Evolutionary conservation across 2,888 invertebrate species (phyloP).

Genomic region (Meiosimyza platycephala): DNA sequence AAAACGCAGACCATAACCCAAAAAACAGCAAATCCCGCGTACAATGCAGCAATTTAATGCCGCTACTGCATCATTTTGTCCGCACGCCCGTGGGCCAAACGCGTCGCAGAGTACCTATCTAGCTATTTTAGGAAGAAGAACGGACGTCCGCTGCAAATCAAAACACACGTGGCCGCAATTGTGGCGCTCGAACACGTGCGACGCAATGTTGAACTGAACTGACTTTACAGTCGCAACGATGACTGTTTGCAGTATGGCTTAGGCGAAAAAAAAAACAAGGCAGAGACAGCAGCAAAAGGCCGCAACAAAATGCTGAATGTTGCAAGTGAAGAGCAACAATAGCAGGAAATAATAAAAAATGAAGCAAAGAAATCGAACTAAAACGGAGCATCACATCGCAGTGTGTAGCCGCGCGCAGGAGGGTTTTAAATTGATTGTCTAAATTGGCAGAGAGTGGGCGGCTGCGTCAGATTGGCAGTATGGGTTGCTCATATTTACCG

Average conservation of each 20-base stretch:
- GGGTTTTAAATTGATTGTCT: constrained; percentile 59
- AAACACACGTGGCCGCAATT: constrained; percentile 68
- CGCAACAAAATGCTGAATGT: constrained; percentile 37
- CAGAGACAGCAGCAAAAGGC: constrained; percentile 14
- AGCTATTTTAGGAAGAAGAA: constrained; percentile 34
- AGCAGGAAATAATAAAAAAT: constrained; percentile 20
- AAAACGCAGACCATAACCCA: constrained; percentile 38
- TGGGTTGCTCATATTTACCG: constrained; percentile 58
- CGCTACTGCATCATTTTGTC: constrained; percentile 43
- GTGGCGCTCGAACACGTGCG: constrained; percentile 51
- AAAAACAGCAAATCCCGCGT: constrained; percentile 42
- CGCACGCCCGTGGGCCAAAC: constrained; percentile 40
- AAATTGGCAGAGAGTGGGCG: constrained; percentile 45
- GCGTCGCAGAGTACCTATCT: constrained; percentile 42
- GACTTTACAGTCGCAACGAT: constrained; percentile 31
- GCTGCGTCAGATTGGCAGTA: constrained; percentile 43
- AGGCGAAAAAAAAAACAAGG: constrained; percentile 20
- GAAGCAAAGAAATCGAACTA: constrained; percentile 20
- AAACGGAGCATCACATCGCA: constrained; percentile 44
- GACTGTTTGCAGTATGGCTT: constrained; percentile 24
- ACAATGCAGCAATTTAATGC: constrained; percentile 65
- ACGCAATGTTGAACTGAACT: not conserved
- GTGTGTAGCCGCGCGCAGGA: constrained; percentile 24
- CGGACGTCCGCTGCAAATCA: constrained; percentile 64
- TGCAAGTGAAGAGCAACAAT: constrained; percentile 56